Evolutionary conservation across 2,797 vertebrate species (phyloP).

Genomic region (Aplochiton taeniatus): DNA sequence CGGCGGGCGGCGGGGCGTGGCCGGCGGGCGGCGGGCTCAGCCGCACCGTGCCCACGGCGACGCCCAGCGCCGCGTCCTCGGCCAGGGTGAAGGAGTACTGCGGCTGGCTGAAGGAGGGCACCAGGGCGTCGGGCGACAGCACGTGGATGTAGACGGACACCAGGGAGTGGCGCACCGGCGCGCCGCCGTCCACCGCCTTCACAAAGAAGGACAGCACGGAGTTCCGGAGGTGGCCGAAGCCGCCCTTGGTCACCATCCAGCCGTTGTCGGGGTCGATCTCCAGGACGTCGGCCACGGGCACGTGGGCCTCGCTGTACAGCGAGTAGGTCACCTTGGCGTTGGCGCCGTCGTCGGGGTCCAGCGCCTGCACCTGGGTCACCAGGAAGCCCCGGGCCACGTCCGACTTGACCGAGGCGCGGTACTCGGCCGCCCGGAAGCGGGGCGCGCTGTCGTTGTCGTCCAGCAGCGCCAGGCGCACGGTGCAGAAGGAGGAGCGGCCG

Average conservation of each 20-base stretch:
- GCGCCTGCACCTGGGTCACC: constrained; percentile 91
- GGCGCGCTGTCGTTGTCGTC: constrained; percentile 96
- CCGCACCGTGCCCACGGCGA: constrained; percentile 82
- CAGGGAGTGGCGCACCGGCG: constrained; percentile 87
- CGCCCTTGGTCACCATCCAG: constrained; percentile 97
- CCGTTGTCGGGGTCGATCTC: constrained; percentile 98
- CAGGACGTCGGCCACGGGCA: constrained; percentile 87
- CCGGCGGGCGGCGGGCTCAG: constrained; percentile 66
- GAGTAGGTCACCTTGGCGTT: constrained; percentile 93
- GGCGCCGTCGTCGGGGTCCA: constrained; percentile 86
- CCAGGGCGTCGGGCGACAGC: constrained; percentile 82
- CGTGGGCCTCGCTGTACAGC: constrained; percentile 90
- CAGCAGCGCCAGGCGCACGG: constrained; percentile 83
- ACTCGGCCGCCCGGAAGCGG: constrained; percentile 84
- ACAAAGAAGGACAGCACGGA: constrained; percentile 95
- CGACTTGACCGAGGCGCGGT: constrained; percentile 89
- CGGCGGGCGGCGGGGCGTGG: constrained; percentile 59
- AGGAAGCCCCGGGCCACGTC: constrained; percentile 88
- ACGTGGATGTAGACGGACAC: constrained; percentile 95
- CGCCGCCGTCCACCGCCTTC: constrained; percentile 92
- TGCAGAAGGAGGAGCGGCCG: constrained; percentile 86
- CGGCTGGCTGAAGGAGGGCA: constrained; percentile 88
- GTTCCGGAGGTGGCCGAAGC: constrained; percentile 87
- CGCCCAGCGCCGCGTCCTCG: constrained; percentile 89
- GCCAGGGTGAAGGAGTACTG: constrained; percentile 86